Conservation (phyloP, 2,888 invertebrate genomes). For the Ischnus inquisitorius region DNA sequence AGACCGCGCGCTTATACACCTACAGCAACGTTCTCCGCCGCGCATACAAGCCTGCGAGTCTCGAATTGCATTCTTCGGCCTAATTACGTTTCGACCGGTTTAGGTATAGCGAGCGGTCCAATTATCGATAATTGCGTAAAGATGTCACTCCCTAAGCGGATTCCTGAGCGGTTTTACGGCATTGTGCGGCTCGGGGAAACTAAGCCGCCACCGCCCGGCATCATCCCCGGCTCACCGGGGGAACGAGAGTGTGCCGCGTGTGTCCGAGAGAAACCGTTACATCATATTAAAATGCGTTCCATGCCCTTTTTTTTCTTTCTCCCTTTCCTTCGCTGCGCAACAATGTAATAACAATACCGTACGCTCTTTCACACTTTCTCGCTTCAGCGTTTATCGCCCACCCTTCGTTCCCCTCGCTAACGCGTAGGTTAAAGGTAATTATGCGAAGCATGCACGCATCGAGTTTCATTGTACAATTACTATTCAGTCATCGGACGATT, state of each 20-base stretch:
- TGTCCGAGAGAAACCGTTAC: slow-evolving; percentile 73
- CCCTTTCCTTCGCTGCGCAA: slow-evolving; percentile 24
- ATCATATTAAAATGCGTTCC: slow-evolving; percentile 77
- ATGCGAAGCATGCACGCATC: background rate
- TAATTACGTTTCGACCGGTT: slow-evolving; percentile 83
- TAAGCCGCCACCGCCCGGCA: slow-evolving; percentile 75
- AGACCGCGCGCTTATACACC: background rate
- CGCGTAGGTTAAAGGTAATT: slow-evolving; percentile 7
- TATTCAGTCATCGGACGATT: background rate
- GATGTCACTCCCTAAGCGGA: slow-evolving; percentile 85
- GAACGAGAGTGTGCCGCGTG: slow-evolving; percentile 43
- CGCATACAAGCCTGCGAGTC: slow-evolving; percentile 60
- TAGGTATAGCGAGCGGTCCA: slow-evolving; percentile 79
- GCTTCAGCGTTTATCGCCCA: background rate
- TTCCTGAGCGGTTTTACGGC: slow-evolving; percentile 81
- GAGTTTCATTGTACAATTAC: slow-evolving; percentile 20
- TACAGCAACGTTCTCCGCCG: slow-evolving; percentile 16
- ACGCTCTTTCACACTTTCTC: slow-evolving; percentile 47
- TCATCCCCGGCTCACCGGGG: slow-evolving; percentile 29
- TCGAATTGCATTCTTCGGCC: slow-evolving; percentile 81
- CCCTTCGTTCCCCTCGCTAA: slow-evolving; percentile 31
- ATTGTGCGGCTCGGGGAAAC: slow-evolving; percentile 80
- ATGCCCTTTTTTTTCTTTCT: slow-evolving; percentile 41
- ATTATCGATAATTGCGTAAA: slow-evolving; percentile 85
- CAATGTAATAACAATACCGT: slow-evolving; percentile 36